Conservation (phyloP, 2,113 vertebrate species). For the Crypturellus undulatus region DNA sequence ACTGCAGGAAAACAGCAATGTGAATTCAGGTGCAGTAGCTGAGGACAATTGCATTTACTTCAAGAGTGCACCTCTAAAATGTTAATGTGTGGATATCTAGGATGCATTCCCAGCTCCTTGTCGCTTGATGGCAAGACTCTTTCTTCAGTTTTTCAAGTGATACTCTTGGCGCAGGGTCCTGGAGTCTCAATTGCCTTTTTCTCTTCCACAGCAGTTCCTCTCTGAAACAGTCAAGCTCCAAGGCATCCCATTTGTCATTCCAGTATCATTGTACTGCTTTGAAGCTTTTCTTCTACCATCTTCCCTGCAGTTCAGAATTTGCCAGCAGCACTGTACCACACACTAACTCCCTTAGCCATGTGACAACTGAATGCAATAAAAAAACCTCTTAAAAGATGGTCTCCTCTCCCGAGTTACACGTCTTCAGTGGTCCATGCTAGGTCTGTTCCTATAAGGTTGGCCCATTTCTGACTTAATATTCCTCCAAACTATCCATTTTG, state of each 20-base stretch:
- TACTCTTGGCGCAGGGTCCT: background rate
- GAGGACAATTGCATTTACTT: accelerated
- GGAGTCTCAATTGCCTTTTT: background rate
- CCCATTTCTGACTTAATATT: background rate
- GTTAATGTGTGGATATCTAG: background rate
- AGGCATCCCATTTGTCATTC: background rate
- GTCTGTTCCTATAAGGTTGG: background rate
- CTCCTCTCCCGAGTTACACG: background rate
- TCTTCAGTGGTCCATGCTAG: background rate
- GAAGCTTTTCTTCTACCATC: background rate
- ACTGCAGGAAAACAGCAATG: background rate
- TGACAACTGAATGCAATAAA: background rate
- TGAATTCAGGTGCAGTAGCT: background rate
- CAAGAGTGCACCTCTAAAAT: background rate
- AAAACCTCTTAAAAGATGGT: background rate
- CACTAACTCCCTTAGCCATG: background rate
- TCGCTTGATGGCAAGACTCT: background rate
- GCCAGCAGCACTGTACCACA: background rate
- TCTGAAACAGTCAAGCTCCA: background rate
- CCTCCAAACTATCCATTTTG: background rate
- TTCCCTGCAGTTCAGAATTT: background rate
- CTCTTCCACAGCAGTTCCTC: background rate
- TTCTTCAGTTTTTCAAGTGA: background rate
- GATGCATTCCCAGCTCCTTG: background rate
- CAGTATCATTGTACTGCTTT: background rate